Base-by-base conservation (phyloP, 2,113 vertebrate species). In the Vimba vimba region DNA sequence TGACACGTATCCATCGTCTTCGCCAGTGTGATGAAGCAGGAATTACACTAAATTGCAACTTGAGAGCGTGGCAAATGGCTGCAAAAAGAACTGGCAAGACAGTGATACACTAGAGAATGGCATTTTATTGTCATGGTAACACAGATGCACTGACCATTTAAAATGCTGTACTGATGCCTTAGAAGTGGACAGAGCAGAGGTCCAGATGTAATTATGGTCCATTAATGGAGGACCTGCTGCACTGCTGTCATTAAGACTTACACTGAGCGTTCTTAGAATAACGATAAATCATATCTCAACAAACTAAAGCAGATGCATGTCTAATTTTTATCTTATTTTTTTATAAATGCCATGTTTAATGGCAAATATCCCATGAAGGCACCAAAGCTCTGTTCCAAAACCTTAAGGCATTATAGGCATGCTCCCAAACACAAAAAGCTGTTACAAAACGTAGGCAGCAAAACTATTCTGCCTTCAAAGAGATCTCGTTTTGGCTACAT, bases 141-240 rank as follows among this genome's bases (percentile, higher is more conserved):
- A 55, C 19, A 55, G 50, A 73, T 8, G 23, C 33, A 43, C 68
- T 59, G 47, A 59, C 36, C 23, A 1, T 73, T 83, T 43, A 17
- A 73, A 81, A 47, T 45, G 23, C 15, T 62, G 4, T 12, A 27
- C 23, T 30, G 62, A 69, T 68, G 25, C 25, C 43, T 69, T 52
- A 25, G 45, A 69, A 69, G 21, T 25, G 50, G 33, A 83, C 15
- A 59, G 64, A 71, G 60, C 19, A 30, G 62, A 82, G 27, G 57
- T 82, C 79, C 62, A 68, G 68, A 83, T 73, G 50, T 83, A 83
- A 73, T 83, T 73, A 83, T 57, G 52, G 82, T 27, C 50, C 30
- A 59, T 73, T 83, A 83, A 73, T 39, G 68, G 10, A 0, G 9
- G 43, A 81, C 36, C 59, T 62, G 21, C 33, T 19, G 23, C 23